Base-by-base conservation (phyloP, 1,140 invertebrate genomes). In the Homalodisca vitripennis region DNA sequence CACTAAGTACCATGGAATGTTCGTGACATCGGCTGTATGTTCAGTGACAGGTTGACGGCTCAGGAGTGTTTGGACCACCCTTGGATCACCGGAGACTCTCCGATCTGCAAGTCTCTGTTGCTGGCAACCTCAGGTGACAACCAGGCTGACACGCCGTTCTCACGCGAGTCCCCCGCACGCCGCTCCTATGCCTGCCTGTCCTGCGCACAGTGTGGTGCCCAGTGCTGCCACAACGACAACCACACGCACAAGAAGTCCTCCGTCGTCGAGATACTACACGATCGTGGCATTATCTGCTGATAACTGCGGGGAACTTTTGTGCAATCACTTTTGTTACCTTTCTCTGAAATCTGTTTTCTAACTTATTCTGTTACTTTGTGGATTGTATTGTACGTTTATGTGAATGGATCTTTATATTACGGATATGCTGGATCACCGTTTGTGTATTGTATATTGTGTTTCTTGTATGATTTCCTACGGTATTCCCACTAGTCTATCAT, bases 21-120 rank as follows among this genome's bases (percentile, higher is more conserved):
- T n/a, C n/a, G n/a, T n/a, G n/a, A n/a, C n/a, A n/a, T n/a, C n/a
- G n/a, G n/a, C n/a, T n/a, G n/a, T n/a, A n/a, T n/a, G n/a, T 72
- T 20, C 69, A 75, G 73, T 48, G 73, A 73, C 53, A 81, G 88
- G 34, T 76, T 89, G 75, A 87, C 85, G 34, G 86, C 84, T n/a
- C 80, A 80, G 26, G 84, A 89, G 66, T 89, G 87, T 72, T 79
- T 89, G 12, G 75, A 83, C 31, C 87, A 89, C 76, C 78, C 85
- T 1, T 89, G 88, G 88, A 78, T 88, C 22, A 57, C 30, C 29
- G 66, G 68, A 26, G 53, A 53, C 2, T 12, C 46, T 1, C 13
- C 34, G 3, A 2, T 67, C 26, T 53, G 65, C 27, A 12, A 22
- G 17, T 2, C 65, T 1, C 24, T 67, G 3, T 13, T 22, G 17